A percentile compares a stretch with the other conserved stretches of the same genome.
Conservation (phyloP, 2,888 invertebrate species). For the Ethmia dodecea region DNA sequence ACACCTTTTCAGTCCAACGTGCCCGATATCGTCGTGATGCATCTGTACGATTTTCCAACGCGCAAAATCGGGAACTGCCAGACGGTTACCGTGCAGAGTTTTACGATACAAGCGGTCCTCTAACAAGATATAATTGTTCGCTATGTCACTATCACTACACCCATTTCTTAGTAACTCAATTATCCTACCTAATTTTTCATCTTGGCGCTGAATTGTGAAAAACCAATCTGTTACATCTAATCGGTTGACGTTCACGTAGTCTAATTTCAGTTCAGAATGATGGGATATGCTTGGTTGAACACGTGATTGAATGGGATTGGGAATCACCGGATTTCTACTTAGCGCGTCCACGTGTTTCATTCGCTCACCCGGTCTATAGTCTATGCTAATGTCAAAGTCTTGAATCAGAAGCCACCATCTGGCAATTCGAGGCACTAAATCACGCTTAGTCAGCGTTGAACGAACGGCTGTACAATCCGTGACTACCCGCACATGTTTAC, state of each 20-base stretch:
- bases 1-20: slow-evolving; percentile 25
- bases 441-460: background rate
- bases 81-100: slow-evolving; percentile 21
- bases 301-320: too few relatives aligned
- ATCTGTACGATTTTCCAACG: slow-evolving; percentile 30
- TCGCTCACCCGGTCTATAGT: background rate
- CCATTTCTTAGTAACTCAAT: slow-evolving; percentile 14
- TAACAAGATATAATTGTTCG: slow-evolving; percentile 16
- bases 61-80: slow-evolving; percentile 27
- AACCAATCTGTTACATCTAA: slow-evolving; percentile 21
- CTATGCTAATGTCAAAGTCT: background rate
- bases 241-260: slow-evolving; percentile 8
- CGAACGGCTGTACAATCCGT: background rate
- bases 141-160: slow-evolving; percentile 10
- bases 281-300: too few relatives aligned
- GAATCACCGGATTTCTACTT: background rate
- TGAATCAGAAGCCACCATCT: background rate
- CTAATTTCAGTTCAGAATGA: too few relatives aligned
- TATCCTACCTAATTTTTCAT: slow-evolving; percentile 16
- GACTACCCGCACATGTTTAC: background rate
- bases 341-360: background rate
- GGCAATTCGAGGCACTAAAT: background rate
- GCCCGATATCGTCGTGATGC: slow-evolving; percentile 35
- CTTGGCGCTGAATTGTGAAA: slow-evolving; percentile 20
- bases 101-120: slow-evolving; percentile 21